Conservation (phyloP, 2,797 vertebrate species). For the Balearica regulorum region DNA sequence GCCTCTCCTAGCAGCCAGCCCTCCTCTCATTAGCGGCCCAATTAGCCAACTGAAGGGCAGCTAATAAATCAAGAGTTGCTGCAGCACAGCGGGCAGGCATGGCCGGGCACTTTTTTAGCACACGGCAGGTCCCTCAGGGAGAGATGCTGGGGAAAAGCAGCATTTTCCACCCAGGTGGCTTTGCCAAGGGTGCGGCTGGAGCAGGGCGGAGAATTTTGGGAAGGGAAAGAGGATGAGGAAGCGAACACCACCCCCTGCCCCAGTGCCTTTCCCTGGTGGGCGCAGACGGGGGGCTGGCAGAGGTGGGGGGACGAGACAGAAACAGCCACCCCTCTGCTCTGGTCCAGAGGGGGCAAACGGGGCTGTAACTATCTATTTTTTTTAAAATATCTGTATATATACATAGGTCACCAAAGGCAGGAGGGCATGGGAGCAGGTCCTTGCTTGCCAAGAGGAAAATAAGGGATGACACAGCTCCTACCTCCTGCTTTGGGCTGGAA, state of each 20-base stretch:
- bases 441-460: not conserved
- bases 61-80: not conserved
- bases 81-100: not conserved
- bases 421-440: accelerated
- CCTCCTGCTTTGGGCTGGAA: not conserved
- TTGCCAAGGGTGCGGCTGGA: not conserved
- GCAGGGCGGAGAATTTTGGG: not conserved
- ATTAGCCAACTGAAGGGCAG: not conserved
- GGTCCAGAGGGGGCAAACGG: not conserved
- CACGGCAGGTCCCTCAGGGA: accelerated
- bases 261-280: accelerated
- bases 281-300: no score
- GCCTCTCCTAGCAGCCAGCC: not conserved
- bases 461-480: not conserved
- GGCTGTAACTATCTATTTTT: not conserved
- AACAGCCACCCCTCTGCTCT: not conserved
- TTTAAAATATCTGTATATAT: not conserved
- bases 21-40: not conserved
- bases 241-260: not conserved
- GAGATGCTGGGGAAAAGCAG: not conserved
- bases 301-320: not conserved
- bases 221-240: not conserved
- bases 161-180: accelerated
- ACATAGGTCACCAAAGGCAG: not conserved
- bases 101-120: not conserved